Evolutionary conservation across 2,113 vertebrate genomes (phyloP).

Genomic region (Crotalus helleri): DNA sequence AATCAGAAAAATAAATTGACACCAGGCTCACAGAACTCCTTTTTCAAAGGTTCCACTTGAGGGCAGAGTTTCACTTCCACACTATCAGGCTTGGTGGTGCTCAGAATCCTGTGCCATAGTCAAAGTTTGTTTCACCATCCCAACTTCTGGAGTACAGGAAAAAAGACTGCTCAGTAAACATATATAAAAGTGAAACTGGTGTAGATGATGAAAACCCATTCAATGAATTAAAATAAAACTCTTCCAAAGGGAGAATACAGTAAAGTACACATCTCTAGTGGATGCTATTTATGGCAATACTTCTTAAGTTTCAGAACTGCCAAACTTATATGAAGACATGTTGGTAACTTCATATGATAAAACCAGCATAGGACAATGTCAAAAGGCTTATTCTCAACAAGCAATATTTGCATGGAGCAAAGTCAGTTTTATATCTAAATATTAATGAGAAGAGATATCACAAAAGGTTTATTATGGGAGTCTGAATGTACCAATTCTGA

Average conservation of each 20-base stretch:
- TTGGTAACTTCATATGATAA: neutral
- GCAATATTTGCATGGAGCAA: neutral
- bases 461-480: neutral
- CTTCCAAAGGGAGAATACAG: neutral
- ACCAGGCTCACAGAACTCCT: neutral
- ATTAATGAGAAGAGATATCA: neutral
- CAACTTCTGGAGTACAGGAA: neutral
- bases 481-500: neutral
- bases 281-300: neutral
- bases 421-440: neutral
- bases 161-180: neutral
- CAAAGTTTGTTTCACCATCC: neutral
- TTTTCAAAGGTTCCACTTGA: neutral
- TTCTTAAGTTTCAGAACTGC: neutral
- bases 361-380: neutral
- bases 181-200: neutral
- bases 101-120: neutral
- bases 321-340: neutral
- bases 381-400: no score
- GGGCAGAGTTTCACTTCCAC: slow-evolving; percentile 22
- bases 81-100: neutral
- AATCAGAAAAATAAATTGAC: neutral
- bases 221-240: neutral
- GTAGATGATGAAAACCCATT: neutral
- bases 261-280: neutral